Evolutionary conservation across 2,888 invertebrate genomes (phyloP).

Genomic region (Pristionchus fissidentatus): DNA sequence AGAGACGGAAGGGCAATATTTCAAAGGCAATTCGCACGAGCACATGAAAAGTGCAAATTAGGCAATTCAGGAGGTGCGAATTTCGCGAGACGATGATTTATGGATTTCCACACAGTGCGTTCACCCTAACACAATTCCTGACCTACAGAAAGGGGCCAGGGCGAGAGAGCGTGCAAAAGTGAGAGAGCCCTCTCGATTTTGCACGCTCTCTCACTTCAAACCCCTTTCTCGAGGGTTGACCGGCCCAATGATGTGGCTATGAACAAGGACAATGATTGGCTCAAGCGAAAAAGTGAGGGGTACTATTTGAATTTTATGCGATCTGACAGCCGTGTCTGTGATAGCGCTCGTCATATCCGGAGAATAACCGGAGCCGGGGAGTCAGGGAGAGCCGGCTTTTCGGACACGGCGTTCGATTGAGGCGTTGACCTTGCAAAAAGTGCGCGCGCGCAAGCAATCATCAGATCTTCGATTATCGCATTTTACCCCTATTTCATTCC

Average conservation of each 20-base stretch:
- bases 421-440: slow-evolving; percentile 33
- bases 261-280: no score
- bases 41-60: slow-evolving; percentile 38
- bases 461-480: slow-evolving; percentile 7
- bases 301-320: no score
- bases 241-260: no score
- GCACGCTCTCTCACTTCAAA: no score
- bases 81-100: slow-evolving; percentile 18
- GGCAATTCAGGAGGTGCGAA: background rate
- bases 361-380: background rate
- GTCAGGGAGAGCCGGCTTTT: slow-evolving; percentile 2
- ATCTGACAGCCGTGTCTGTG: no score
- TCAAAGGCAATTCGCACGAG: no score
- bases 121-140: background rate
- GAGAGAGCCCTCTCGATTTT: no score
- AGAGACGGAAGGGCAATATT: slow-evolving; percentile 1
- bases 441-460: background rate
- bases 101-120: background rate
- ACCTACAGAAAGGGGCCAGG: background rate
- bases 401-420: background rate
- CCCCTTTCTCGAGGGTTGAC: no score
- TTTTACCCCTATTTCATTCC: background rate
- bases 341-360: no score
- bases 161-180: slow-evolving; percentile 1
- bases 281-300: no score